These are phyloP conservation scores for Reinhardtius hippoglossoides DNA, from an alignment of 2,113 vertebrate genomes.

Conservation along the genomic window DNA sequence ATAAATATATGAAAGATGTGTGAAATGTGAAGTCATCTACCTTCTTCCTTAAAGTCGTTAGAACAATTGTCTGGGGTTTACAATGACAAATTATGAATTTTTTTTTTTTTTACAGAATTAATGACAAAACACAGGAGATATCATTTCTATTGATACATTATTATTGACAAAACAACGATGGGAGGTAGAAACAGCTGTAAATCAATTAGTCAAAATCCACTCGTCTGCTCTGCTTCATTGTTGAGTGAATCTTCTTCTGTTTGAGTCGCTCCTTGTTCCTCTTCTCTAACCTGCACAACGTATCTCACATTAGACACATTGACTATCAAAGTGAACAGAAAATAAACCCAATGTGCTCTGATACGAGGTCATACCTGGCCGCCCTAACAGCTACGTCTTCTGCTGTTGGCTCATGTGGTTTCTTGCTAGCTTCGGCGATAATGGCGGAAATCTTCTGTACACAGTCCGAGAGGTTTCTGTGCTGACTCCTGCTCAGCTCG, in stretches of 20 bases:
- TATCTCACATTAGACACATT: slow-evolving; percentile 13
- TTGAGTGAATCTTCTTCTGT: slow-evolving; percentile 78
- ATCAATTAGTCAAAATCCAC: slow-evolving; percentile 78
- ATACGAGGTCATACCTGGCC: slow-evolving; percentile 81
- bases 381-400: slow-evolving; percentile 80
- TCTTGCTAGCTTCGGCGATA: slow-evolving; percentile 83
- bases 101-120: neutral
- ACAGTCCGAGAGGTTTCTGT: slow-evolving; percentile 90
- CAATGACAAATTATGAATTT: neutral
- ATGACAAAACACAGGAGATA: neutral
- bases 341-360: accelerated
- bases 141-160: neutral
- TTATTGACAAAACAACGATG: neutral
- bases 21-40: neutral
- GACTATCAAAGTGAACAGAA: neutral
- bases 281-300: slow-evolving; percentile 74
- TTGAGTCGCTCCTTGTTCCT: slow-evolving; percentile 74
- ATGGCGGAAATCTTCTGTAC: slow-evolving; percentile 90
- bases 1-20: too few relatives aligned
- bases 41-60: too few relatives aligned
- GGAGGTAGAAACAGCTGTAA: neutral
- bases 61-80: too few relatives aligned
- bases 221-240: slow-evolving; percentile 73
- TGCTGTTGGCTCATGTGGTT: slow-evolving; percentile 78
- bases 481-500: slow-evolving; percentile 90